A percentile compares a stretch with the other conserved stretches of the same genome.
These are phyloP conservation scores for Clarias laeviceps DNA, from an alignment of 2,797 vertebrate genomes.

Conservation along the genomic window DNA sequence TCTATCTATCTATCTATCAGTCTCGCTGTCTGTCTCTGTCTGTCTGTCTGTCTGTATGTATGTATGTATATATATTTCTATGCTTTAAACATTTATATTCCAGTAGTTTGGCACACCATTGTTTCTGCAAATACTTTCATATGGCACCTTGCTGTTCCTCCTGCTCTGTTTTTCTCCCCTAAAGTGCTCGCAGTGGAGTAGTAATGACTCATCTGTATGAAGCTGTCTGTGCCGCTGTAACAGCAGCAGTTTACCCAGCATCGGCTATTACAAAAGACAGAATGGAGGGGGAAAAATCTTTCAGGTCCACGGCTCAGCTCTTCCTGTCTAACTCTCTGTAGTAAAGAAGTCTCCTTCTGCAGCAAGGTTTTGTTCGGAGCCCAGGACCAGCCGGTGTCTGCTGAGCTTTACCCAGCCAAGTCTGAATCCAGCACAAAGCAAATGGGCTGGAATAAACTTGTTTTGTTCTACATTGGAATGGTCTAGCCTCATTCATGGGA, in stretches of 20 bases:
- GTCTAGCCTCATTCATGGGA: background rate
- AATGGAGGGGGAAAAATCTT: conserved; percentile 8
- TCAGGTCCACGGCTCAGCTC: conserved; percentile 12
- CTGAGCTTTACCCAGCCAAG: conserved; percentile 38
- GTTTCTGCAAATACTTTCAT: conserved; percentile 22
- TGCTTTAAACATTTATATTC: background rate
- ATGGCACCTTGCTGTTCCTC: conserved; percentile 27
- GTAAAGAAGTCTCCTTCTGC: conserved; percentile 20
- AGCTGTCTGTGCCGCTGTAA: conserved; percentile 41
- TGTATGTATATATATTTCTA: background rate
- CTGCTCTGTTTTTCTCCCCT: conserved; percentile 38
- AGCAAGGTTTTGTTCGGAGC: conserved; percentile 21
- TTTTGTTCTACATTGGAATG: conserved; percentile 48
- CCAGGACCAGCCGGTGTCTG: conserved; percentile 18
- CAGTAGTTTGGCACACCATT: background rate
- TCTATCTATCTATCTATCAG: background rate
- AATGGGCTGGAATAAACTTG: conserved; percentile 55
- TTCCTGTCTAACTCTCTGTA: background rate
- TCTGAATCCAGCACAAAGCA: conserved; percentile 50
- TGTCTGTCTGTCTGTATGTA: background rate
- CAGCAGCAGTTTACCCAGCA: conserved; percentile 33
- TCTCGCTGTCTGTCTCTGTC: background rate
- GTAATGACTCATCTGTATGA: conserved; percentile 57
- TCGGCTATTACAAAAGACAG: conserved; percentile 38
- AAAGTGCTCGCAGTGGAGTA: conserved; percentile 31